Evolutionary conservation across 2,888 invertebrate species (phyloP), one percentile per base, ranked within the genome.

Genomic region (Apamea anceps): DNA sequence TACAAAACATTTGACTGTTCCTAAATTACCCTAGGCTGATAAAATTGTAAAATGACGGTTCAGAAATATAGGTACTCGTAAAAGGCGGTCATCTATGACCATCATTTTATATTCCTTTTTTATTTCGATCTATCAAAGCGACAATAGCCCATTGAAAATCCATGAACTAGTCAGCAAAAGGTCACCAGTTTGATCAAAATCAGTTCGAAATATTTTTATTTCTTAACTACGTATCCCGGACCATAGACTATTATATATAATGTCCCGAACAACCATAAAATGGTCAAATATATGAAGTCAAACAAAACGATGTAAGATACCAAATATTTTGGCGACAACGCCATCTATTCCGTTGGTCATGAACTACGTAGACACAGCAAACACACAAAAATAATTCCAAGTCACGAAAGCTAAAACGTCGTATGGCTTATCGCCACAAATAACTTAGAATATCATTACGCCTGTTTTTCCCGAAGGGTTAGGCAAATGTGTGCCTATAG

Each of bases 361-460:
- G 45, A 79, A 79, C 79, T 54, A 78, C 25, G 32, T 25, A 71
- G 25, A 3, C 13, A 25, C 15, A 54, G 8, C 25, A 18, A 71
- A 15, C 32, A n/a, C 37, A 18, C 48, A 32, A 70, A 48, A 32
- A 32, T 1, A 28, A 70, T 32, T 51, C 4, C 4, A 13, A 48
- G 48, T 21, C 8, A 51, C 51, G 28, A 7, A 32, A 25, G 15
- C 13, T 32, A 21, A 32, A 4, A 10, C n/a, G 60, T 13, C 28
- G 54, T 54, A 5, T 3, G 65, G 3, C 62, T 18, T 18, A 32
- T 18, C 10, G 21, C 37, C 15, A 66, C 25, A 37, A 66, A 1
- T 65, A 37, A 25, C 13, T 25, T n/a, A 15, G 15, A 7, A 3
- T 28, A 68, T 0, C 13, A 70, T 25, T 32, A 51, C 32, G 71